Evolutionary conservation across 2,797 vertebrate genomes (phyloP).

Genomic region (Hypotaenidia okinawae): DNA sequence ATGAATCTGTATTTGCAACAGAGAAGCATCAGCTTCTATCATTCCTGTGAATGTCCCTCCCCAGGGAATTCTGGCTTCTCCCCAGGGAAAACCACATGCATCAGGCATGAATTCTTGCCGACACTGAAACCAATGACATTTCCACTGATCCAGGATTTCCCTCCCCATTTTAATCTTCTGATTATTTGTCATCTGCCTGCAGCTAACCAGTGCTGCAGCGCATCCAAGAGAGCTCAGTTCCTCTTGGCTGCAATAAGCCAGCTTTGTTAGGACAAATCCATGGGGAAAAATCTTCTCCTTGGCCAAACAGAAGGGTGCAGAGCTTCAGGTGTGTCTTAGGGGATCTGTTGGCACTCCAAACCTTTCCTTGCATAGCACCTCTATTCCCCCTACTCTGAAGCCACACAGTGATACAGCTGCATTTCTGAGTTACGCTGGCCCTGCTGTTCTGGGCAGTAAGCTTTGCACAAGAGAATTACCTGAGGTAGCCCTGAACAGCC

Average conservation of each 20-base stretch:
- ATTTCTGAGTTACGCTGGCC: not conserved
- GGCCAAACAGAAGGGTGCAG: not conserved
- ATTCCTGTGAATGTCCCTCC: not conserved
- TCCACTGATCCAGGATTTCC: not conserved
- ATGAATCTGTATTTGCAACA: fast-evolving
- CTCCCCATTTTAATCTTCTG: not conserved
- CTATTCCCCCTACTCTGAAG: not conserved
- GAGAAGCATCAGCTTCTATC: not conserved
- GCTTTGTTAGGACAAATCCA: not conserved
- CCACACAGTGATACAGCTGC: fast-evolving
- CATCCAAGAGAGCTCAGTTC: not conserved
- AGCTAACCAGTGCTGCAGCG: fast-evolving
- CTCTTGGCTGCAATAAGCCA: not conserved
- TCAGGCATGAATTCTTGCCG: not conserved
- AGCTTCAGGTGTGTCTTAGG: not conserved
- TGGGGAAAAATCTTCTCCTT: not conserved
- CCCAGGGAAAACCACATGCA: not conserved
- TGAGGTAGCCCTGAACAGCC: not conserved
- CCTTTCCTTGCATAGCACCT: not conserved
- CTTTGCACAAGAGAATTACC: not conserved
- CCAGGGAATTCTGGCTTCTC: not conserved
- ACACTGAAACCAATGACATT: not conserved
- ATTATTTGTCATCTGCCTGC: not conserved
- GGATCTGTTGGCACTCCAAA: not conserved
- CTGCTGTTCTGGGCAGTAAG: not conserved